Evolutionary conservation across 2,113 vertebrate genomes (phyloP).

Genomic region (Thalassoma bifasciatum): DNA sequence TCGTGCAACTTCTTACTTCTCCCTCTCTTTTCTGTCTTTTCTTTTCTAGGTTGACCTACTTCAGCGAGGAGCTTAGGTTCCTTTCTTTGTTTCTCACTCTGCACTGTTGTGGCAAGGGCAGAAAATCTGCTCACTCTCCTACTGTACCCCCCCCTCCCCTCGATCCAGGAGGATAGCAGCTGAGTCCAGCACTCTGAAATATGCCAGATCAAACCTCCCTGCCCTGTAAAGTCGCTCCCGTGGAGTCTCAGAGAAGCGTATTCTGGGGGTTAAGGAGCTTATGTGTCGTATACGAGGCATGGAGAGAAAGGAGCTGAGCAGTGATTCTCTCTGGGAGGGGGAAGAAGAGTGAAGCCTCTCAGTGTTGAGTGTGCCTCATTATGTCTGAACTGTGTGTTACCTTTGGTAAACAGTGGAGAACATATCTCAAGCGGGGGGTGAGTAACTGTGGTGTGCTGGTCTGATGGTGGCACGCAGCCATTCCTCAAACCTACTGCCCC

Average conservation of each 20-base stretch:
- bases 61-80: slow-evolving; percentile 57
- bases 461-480: slow-evolving; percentile 39
- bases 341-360: slow-evolving; percentile 45
- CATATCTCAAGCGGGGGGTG: slow-evolving; percentile 58
- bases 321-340: slow-evolving; percentile 61
- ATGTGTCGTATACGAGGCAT: slow-evolving; percentile 64
- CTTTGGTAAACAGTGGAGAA: slow-evolving; percentile 74
- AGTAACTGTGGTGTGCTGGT: slow-evolving; percentile 57
- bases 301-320: slow-evolving; percentile 67
- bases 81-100: slow-evolving; percentile 68
- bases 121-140: slow-evolving; percentile 60
- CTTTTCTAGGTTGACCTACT: slow-evolving; percentile 75
- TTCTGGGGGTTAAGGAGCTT: slow-evolving; percentile 81
- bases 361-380: slow-evolving; percentile 67
- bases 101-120: slow-evolving; percentile 54
- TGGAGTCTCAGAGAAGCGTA: slow-evolving; percentile 65
- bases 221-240: slow-evolving; percentile 62
- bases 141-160: slow-evolving; percentile 45
- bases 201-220: slow-evolving; percentile 62
- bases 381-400: slow-evolving; percentile 78
- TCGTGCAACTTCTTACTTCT: slow-evolving; percentile 34
- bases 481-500: slow-evolving; percentile 64
- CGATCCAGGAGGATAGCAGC: slow-evolving; percentile 45
- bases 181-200: slow-evolving; percentile 52
- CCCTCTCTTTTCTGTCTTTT: slow-evolving; percentile 27